Conservation (phyloP, 2,797 vertebrate genomes). For the Siniperca obscura region DNA sequence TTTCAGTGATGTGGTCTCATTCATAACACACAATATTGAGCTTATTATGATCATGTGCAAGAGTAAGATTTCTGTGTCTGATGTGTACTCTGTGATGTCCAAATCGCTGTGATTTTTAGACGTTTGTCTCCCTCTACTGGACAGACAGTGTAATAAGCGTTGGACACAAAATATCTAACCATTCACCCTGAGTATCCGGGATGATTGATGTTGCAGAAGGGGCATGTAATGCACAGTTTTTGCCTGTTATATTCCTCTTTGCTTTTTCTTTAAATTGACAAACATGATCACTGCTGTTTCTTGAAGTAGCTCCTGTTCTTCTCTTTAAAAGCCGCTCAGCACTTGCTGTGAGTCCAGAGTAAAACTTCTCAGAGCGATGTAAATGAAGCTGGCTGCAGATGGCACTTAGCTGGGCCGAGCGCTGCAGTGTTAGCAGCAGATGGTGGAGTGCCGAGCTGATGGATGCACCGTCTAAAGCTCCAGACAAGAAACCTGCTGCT, state of each 20-base stretch:
- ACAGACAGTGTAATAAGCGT: not conserved
- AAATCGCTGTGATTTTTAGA: not conserved
- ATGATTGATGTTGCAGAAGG: constrained; percentile 2
- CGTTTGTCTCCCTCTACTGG: constrained; percentile 71
- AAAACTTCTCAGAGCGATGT: constrained; percentile 57
- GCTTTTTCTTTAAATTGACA: not conserved
- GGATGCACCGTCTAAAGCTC: constrained; percentile 70
- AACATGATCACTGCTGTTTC: not conserved
- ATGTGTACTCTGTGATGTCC: not conserved
- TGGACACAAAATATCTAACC: not conserved
- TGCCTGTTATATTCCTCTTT: not conserved
- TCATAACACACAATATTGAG: not conserved
- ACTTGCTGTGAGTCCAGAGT: constrained; percentile 19
- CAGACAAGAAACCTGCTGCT: constrained; percentile 73
- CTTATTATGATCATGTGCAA: not conserved
- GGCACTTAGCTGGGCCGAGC: constrained; percentile 51
- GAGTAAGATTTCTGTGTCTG: too few relatives aligned
- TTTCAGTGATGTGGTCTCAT: not conserved
- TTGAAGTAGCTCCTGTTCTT: not conserved
- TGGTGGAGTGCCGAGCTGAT: constrained; percentile 70
- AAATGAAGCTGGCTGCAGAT: constrained; percentile 60
- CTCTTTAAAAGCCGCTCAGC: constrained; percentile 7
- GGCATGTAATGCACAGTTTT: not conserved
- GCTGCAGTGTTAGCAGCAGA: constrained; percentile 66
- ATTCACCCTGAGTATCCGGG: not conserved